Evolutionary conservation across 2,797 vertebrate species (phyloP).

Genomic region (Echiichthys vipera): DNA sequence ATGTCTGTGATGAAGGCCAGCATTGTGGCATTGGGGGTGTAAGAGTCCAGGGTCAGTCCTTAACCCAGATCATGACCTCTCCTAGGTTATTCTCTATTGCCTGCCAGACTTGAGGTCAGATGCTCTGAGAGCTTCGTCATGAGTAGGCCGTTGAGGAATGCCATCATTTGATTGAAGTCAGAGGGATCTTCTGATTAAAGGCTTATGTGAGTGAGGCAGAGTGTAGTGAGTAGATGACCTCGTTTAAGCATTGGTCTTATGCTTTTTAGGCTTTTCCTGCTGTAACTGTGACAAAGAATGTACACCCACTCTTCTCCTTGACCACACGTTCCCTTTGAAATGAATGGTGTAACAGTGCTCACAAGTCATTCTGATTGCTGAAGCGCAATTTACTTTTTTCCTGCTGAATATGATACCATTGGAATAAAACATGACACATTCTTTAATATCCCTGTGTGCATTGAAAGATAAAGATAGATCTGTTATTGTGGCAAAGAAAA

Average conservation of each 20-base stretch:
- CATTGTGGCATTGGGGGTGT: conserved; percentile 70
- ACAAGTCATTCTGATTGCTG: neutral
- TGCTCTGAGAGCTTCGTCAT: conserved; percentile 42
- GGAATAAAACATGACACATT: neutral
- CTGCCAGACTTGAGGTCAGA: conserved; percentile 60
- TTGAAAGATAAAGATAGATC: conserved; percentile 19
- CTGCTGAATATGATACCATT: neutral
- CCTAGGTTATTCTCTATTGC: conserved; percentile 49
- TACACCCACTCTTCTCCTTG: conserved; percentile 28
- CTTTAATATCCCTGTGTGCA: conserved; percentile 1
- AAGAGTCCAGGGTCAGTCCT: conserved; percentile 56
- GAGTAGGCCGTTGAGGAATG: conserved; percentile 70
- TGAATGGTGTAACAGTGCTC: conserved; percentile 3
- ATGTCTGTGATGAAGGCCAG: conserved; percentile 69
- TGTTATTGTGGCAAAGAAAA: conserved; percentile 41
- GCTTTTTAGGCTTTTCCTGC: conserved; percentile 52
- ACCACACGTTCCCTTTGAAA: conserved; percentile 28
- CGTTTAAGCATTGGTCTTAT: conserved; percentile 45
- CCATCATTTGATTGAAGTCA: conserved; percentile 61
- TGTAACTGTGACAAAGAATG: conserved; percentile 41
- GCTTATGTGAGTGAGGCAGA: conserved; percentile 50
- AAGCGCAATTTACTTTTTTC: neutral
- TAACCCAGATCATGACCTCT: conserved; percentile 67
- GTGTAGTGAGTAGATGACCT: conserved; percentile 53
- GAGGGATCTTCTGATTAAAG: conserved; percentile 65